Base-by-base conservation (phyloP, 2,888 invertebrate species). In the Fragum sueziense region DNA sequence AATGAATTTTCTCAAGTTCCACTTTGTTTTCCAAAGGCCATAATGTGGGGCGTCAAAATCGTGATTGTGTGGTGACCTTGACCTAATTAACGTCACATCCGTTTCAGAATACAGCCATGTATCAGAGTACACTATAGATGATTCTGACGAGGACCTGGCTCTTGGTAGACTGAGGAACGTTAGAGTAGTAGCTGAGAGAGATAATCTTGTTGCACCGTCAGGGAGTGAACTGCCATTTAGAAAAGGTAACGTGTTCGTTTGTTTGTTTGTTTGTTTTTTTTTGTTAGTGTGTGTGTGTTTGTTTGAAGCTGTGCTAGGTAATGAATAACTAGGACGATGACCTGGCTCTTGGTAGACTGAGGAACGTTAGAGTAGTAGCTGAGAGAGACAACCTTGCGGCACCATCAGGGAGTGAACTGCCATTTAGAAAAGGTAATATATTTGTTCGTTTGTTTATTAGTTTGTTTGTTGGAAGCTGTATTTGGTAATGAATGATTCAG, bases 381-480 rank as follows among this genome's bases (percentile, higher is more conserved):
- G 33, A 74, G 4, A 70, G 70, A 31, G 83, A 82, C 37, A 65
- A 78, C n/a, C 80, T 83, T 17, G 72, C 65, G 25, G 73, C 83
- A 2, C 51, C 78, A 1, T 71, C 61, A 4, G 59, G 70, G 0
- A 76, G 71, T 20, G 83, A 85, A 62, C 61, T 86, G 1, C 51
- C 86, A 2, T 80, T 88, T 20, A 84, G 75, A 57, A 82, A 81
- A 77, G 86, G 87, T 88, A 79, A 52, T 41, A 17, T 41, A 11
- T 17, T 41, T 41, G 17, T 41, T 41, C 41, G 9, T 41, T 41
- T 9, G 17, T 17, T 41, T n/a, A n/a, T n/a, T n/a, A n/a, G n/a
- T n/a, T n/a, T n/a, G n/a, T n/a, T n/a, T n/a, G n/a, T n/a, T n/a
- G n/a, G n/a, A n/a, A n/a, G n/a, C n/a, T n/a, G n/a, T n/a, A n/a